Percentiles rank a stretch among this genome's conserved stretches.
phyloP scores from a whole-genome alignment of 23 tunicate species.

The Oikopleura albicans region DNA sequence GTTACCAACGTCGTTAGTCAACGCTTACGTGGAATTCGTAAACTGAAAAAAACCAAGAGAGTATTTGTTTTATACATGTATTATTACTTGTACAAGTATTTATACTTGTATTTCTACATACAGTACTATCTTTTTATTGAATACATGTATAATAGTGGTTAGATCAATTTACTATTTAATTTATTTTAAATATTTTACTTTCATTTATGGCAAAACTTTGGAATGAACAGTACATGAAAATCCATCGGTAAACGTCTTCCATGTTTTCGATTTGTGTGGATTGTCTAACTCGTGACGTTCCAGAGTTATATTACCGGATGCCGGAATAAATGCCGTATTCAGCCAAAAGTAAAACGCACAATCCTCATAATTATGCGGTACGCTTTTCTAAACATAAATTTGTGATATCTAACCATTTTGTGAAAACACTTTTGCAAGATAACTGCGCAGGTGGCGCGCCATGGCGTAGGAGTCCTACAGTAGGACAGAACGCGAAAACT shows the following conservation, averaged over 20 bases:
- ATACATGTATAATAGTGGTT: too few relatives aligned
- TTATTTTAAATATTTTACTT: background rate
- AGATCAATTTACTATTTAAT: too few relatives aligned
- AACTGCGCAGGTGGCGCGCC: background rate
- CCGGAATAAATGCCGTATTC: conserved; percentile 54
- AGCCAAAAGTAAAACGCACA: conserved; percentile 81
- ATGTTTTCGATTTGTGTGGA: conserved; percentile 87
- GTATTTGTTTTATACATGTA: too few relatives aligned
- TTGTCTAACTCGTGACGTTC: conserved; percentile 64
- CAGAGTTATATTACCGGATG: conserved; percentile 21
- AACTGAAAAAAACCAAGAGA: too few relatives aligned
- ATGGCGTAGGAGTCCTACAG: background rate
- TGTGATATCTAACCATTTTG: background rate
- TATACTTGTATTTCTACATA: too few relatives aligned
- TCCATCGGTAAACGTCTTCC: conserved; percentile 69
- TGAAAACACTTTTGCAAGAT: too few relatives aligned
- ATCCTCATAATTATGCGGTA: conserved; percentile 70
- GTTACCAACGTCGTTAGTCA: too few relatives aligned
- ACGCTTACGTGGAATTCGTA: too few relatives aligned
- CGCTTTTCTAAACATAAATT: conserved; percentile 26
- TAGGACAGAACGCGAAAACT: background rate
- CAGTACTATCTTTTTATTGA: too few relatives aligned
- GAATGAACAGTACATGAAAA: conserved; percentile 25
- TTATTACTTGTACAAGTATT: too few relatives aligned
- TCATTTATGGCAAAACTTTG: background rate